Evolutionary conservation across 2,888 invertebrate genomes (phyloP), one percentile per base, ranked within the genome.

Genomic region (Gortyna flavago): DNA sequence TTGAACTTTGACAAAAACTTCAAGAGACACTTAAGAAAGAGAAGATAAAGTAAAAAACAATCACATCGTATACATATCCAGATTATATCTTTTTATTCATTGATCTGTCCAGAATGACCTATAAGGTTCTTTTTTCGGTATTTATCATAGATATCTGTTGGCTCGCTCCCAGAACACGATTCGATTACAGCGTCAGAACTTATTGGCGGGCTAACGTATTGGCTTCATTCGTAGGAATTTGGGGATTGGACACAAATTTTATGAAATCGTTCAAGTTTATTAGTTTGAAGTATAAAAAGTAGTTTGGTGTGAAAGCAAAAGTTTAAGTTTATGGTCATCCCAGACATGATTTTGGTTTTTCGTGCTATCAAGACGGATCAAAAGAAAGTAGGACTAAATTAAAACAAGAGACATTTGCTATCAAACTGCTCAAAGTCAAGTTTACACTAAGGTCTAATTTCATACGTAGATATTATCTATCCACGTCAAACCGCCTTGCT

Each of bases 101-200:
- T 79, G 72, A 77, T 76, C 76, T 75, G 67, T 67, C 67, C 65
- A 69, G 16, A 66, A 77, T 75, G 72, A 76, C 64, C 32, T 72
- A 71, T 71, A 74, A 67, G 67, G 48, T 51, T 64, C 54, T 68
- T 81, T 86, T 85, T 88, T 78, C 64, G 67, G 65, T 85, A 81
- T 87, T 84, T 86, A 86, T 88, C 83, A 89, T 81, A 83, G 79
- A 81, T 88, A 89, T 89, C 86, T 87, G 62, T 87, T 89, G 90
- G 89, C 87, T 74, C 51, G 66, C 64, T 83, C 85, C 90, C 89
- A 89, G 83, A 79, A 86, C 89, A 87, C 88, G 89, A 86, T 89
- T 84, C 85, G 87, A 89, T 89, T 87, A 87, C 83, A 77, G 79
- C 81, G 70, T 80, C 77, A 79, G 71, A 87, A 81, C 80, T 83